A percentile compares a stretch with the other conserved stretches of the same genome.
These are phyloP conservation scores for Carposina sasakii DNA, from an alignment of 1,140 invertebrate genomes.

Conservation along the genomic window DNA sequence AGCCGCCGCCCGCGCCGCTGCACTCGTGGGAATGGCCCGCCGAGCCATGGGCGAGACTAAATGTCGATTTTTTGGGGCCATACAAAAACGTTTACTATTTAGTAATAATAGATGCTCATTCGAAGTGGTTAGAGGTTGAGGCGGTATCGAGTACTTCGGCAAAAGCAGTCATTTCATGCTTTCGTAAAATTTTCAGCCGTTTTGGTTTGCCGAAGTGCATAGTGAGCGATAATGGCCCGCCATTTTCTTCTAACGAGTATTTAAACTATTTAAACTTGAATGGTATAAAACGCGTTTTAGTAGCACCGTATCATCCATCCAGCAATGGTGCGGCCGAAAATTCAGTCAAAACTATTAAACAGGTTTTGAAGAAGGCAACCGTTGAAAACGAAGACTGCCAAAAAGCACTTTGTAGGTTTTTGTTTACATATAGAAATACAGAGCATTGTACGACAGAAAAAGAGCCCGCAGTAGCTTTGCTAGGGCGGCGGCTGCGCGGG, in stretches of 20 bases:
- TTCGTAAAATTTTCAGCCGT: constrained; percentile 18
- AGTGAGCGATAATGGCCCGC: constrained; percentile 27
- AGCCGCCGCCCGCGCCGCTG: background rate
- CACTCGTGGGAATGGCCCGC: constrained; percentile 6
- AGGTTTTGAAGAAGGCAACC: constrained; percentile 10
- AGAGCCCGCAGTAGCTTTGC: constrained; percentile 5
- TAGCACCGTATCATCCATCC: constrained; percentile 11
- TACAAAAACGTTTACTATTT: constrained; percentile 25
- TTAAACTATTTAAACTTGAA: constrained; percentile 7
- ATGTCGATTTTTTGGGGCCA: constrained; percentile 36
- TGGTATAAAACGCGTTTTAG: constrained; percentile 8
- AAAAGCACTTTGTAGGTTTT: constrained; percentile 8
- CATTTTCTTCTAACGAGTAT: constrained; percentile 5
- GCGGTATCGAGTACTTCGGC: constrained; percentile 15
- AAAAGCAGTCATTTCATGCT: background rate
- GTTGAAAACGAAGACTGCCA: constrained; percentile 3
- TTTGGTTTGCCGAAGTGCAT: constrained; percentile 26
- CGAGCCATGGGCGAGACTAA: constrained; percentile 15
- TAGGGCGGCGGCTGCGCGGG: constrained; percentile 3
- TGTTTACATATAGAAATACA: constrained; percentile 16
- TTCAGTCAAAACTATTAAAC: constrained; percentile 10
- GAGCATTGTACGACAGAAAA: constrained; percentile 7
- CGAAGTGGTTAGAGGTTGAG: constrained; percentile 33
- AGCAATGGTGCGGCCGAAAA: constrained; percentile 14
- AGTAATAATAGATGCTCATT: constrained; percentile 30